Conservation (phyloP, 1,140 invertebrate genomes). For the Aradophagus sp. region DNA sequence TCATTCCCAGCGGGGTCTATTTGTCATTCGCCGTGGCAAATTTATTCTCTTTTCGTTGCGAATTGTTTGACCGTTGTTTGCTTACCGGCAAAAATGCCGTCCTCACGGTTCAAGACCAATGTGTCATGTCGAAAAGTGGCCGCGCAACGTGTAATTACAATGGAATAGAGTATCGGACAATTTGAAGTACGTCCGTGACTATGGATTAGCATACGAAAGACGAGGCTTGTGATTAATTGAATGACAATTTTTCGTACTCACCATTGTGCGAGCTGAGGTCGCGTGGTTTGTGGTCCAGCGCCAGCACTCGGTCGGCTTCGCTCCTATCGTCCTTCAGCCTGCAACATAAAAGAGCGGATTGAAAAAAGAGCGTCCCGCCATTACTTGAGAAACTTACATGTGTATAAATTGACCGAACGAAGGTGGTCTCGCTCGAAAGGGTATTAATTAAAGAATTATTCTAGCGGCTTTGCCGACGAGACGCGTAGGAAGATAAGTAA, state of each 20-base stretch:
- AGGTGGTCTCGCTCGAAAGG: constrained; percentile 60
- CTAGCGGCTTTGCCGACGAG: constrained; percentile 59
- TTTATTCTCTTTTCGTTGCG: constrained; percentile 31
- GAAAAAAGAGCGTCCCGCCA: constrained; percentile 55
- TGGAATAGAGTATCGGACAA: constrained; percentile 15
- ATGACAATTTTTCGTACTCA: constrained; percentile 73
- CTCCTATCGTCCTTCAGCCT: constrained; percentile 89
- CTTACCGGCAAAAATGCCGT: constrained; percentile 31
- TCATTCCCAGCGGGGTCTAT: constrained; percentile 5
- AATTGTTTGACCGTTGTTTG: constrained; percentile 33
- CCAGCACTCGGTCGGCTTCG: constrained; percentile 84
- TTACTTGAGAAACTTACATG: constrained; percentile 59
- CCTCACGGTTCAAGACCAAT: constrained; percentile 10
- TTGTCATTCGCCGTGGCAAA: constrained; percentile 28
- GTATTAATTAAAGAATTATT: constrained; percentile 74
- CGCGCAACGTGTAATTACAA: constrained; percentile 29
- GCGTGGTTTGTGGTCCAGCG: constrained; percentile 85
- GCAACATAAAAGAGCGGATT: constrained; percentile 73
- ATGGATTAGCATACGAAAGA: constrained; percentile 37
- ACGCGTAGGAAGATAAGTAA: constrained; percentile 70
- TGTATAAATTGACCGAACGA: constrained; percentile 59
- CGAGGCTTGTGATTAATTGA: constrained; percentile 32
- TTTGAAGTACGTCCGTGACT: constrained; percentile 2
- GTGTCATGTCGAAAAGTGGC: constrained; percentile 27
- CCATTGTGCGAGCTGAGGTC: constrained; percentile 90